Evolutionary conservation across 2,113 vertebrate genomes (phyloP).

Genomic region (Lucifuga dentata): DNA sequence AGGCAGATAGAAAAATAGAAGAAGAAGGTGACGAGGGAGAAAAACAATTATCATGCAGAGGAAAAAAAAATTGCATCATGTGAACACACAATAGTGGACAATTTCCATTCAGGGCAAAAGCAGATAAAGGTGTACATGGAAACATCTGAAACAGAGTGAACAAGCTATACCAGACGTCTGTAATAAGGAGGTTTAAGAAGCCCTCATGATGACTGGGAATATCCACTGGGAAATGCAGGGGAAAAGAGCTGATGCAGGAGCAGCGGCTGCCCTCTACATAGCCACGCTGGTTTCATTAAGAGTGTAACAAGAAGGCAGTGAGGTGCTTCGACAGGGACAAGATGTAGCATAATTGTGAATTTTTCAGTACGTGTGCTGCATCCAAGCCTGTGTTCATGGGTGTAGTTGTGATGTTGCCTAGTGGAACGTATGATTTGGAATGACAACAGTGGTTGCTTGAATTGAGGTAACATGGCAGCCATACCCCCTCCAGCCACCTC

Average conservation of each 20-base stretch:
- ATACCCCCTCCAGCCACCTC: constrained; percentile 10
- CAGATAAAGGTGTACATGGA: constrained; percentile 2
- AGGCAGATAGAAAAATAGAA: background rate
- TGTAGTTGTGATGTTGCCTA: constrained; percentile 3
- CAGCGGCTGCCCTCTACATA: constrained; percentile 11
- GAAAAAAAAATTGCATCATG: too few relatives aligned
- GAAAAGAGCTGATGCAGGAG: constrained; percentile 10
- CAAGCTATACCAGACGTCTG: too few relatives aligned
- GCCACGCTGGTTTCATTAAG: constrained; percentile 20
- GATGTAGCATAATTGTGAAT: constrained; percentile 15
- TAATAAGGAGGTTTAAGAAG: too few relatives aligned
- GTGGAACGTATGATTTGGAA: constrained; percentile 27
- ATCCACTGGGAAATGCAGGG: constrained; percentile 15
- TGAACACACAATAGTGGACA: constrained; percentile 15
- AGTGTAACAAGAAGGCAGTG: constrained; percentile 24
- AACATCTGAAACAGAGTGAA: constrained; percentile 9
- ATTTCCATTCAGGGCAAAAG: constrained; percentile 2
- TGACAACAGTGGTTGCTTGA: constrained; percentile 47
- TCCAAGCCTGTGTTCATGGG: background rate
- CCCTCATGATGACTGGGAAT: constrained; percentile 32
- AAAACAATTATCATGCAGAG: too few relatives aligned
- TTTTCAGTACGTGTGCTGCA: background rate
- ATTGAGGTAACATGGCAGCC: constrained; percentile 47
- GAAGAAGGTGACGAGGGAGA: too few relatives aligned
- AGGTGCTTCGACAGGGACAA: background rate